phyloP scores from a whole-genome alignment of 2,888 invertebrate genomes.

The Lutraria lutraria region DNA sequence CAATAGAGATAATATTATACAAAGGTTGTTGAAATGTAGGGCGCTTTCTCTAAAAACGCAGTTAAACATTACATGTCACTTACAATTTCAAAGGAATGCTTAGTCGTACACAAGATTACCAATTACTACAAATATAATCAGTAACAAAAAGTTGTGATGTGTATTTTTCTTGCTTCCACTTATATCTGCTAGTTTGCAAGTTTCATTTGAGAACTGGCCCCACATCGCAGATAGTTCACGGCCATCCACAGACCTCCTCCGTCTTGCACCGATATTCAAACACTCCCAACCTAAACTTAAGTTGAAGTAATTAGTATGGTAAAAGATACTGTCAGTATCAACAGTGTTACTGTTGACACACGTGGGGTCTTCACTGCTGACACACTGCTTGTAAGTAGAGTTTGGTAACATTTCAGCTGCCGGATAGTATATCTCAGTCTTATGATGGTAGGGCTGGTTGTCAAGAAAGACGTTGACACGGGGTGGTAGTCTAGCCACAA shows the following conservation, averaged over 20 bases:
- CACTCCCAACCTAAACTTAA: background rate
- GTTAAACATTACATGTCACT: too few species aligned
- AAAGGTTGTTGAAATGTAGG: too few species aligned
- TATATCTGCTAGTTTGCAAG: background rate
- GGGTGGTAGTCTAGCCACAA: conserved; percentile 52
- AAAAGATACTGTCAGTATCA: background rate
- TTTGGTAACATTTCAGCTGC: conserved; percentile 29
- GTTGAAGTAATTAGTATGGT: background rate
- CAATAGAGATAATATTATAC: too few species aligned
- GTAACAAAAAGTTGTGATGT: background rate
- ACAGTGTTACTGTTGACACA: conserved; percentile 28
- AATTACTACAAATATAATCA: background rate
- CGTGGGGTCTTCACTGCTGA: conserved; percentile 45
- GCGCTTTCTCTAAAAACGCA: too few species aligned
- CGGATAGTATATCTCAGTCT: conserved; percentile 56
- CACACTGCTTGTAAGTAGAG: conserved; percentile 41
- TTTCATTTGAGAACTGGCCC: background rate
- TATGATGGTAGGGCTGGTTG: conserved; percentile 54
- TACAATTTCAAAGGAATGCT: too few species aligned
- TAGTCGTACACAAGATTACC: background rate
- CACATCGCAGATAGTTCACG: background rate
- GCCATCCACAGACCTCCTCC: background rate
- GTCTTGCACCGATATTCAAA: background rate
- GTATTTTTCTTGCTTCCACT: background rate
- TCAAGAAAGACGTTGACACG: conserved; percentile 24